These are phyloP conservation scores for Orbicella faveolata DNA, from an alignment of 64 coral and sea anemone species.

Conservation along the genomic window DNA sequence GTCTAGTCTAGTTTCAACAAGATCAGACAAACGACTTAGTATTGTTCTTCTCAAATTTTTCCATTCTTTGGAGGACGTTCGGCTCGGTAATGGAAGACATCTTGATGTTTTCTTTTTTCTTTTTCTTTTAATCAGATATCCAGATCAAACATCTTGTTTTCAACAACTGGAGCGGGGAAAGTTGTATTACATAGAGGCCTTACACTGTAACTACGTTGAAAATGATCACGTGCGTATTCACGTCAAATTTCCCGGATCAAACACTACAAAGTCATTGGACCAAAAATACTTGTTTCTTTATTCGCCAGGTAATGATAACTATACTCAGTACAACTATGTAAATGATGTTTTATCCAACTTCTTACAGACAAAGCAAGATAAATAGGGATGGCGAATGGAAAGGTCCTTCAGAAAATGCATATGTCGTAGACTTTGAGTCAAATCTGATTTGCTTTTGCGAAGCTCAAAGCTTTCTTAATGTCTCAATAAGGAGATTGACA, in stretches of 20 bases:
- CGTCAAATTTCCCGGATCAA: slow-evolving; percentile 40
- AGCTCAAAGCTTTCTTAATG: too few species aligned
- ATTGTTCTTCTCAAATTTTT: too few species aligned
- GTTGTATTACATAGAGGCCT: slow-evolving; percentile 57
- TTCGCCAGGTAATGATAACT: slow-evolving; percentile 27
- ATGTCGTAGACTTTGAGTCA: too few species aligned
- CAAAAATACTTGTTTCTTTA: slow-evolving; percentile 36
- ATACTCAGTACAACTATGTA: not conserved
- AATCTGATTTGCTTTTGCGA: too few species aligned
- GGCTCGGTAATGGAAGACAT: not conserved
- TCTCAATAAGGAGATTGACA: too few species aligned
- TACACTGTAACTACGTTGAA: slow-evolving; percentile 33
- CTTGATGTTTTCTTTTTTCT: too few species aligned
- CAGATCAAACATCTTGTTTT: slow-evolving; percentile 5
- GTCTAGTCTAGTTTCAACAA: too few species aligned
- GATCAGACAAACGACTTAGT: too few species aligned
- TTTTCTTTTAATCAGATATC: slow-evolving; percentile 6
- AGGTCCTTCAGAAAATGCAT: too few species aligned
- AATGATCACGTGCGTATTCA: slow-evolving; percentile 41
- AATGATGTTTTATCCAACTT: not conserved
- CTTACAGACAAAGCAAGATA: too few species aligned
- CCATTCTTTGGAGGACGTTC: not conserved
- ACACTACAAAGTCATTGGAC: slow-evolving; percentile 6
- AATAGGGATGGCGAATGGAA: too few species aligned
- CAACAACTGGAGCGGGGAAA: not conserved